A percentile compares a stretch with the other conserved stretches of the same genome.
phyloP scores from a whole-genome alignment of 2,797 vertebrate species.

The Tauraco hartlaubi region DNA sequence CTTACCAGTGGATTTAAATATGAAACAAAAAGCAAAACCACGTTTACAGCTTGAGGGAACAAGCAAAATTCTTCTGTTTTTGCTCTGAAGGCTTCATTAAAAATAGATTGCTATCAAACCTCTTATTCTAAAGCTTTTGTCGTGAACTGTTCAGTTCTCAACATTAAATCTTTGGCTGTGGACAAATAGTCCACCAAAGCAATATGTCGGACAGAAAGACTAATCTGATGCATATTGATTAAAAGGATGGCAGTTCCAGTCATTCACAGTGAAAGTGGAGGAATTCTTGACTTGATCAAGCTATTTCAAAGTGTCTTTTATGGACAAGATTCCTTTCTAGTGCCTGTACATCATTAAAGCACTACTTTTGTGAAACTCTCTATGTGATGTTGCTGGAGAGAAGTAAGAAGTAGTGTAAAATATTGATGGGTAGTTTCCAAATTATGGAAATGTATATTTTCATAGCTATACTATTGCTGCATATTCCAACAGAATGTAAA shows the following conservation, averaged over 20 bases:
- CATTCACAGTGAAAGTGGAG: not conserved
- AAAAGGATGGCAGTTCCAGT: not conserved
- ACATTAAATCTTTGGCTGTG: not conserved
- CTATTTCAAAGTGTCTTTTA: not conserved
- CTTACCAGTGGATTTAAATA: not conserved
- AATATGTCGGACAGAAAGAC: not conserved
- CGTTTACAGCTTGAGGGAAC: not conserved
- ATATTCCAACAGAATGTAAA: not conserved
- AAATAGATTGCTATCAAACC: not conserved
- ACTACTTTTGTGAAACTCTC: not conserved
- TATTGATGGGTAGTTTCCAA: not conserved
- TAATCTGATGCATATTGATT: not conserved
- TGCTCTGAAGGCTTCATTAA: not conserved
- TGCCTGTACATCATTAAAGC: not conserved
- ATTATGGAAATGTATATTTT: conserved; percentile 12
- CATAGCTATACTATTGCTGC: not conserved
- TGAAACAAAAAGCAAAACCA: not conserved
- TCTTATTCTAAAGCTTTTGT: not conserved
- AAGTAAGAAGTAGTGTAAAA: not conserved
- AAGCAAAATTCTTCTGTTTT: not conserved
- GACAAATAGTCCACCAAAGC: not conserved
- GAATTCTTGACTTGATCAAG: not conserved
- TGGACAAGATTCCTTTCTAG: not conserved
- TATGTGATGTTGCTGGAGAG: not conserved
- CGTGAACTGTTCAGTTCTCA: not conserved